phyloP scores from a whole-genome alignment of 2,888 invertebrate genomes.

The Drosophila falleni region DNA sequence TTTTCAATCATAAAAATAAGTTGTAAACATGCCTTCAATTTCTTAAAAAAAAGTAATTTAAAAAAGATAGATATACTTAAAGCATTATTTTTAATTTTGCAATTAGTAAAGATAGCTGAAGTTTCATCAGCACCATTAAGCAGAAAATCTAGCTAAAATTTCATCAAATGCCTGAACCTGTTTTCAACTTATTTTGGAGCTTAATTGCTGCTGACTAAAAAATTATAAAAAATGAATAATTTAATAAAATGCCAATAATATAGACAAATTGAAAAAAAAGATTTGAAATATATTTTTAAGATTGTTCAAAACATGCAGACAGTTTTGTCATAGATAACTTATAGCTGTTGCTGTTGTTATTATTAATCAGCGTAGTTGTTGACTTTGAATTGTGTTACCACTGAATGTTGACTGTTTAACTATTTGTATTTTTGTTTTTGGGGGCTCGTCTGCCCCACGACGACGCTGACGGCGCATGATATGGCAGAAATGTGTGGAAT shows the following conservation, averaged over 20 bases:
- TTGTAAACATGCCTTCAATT: not conserved
- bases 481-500: conserved; percentile 1
- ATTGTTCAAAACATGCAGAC: not conserved
- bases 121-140: not conserved
- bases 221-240: no score
- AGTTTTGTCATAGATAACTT: conserved; percentile 24
- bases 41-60: not conserved
- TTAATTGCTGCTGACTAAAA: not conserved
- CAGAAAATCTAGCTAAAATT: not conserved
- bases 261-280: no score
- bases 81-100: not conserved
- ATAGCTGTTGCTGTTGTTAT: not conserved
- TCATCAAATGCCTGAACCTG: not conserved
- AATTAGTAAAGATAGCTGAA: not conserved
- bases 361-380: conserved; percentile 32
- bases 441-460: conserved; percentile 47
- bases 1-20: no score
- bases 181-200: not conserved
- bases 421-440: conserved; percentile 30
- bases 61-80: not conserved
- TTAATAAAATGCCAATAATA: no score
- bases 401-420: conserved; percentile 21
- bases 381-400: conserved; percentile 45
- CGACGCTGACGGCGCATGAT: conserved; percentile 44
- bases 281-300: no score